These are phyloP conservation scores for Cherax quadricarinatus DNA, from an alignment of 1,140 invertebrate species.

Conservation along the genomic window DNA sequence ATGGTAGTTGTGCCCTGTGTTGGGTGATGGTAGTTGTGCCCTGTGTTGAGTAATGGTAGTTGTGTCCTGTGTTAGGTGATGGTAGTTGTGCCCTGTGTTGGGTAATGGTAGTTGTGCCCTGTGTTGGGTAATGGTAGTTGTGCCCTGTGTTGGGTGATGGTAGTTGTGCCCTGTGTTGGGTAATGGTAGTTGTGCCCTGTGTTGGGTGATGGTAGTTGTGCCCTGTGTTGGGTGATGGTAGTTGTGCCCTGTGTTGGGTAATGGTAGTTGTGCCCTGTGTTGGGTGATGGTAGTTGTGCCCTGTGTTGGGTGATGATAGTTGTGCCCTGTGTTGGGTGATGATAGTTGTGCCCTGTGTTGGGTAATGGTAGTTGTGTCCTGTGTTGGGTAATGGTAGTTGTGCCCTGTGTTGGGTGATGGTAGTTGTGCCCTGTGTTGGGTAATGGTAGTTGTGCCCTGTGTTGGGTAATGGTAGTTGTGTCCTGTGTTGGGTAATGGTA, in stretches of 20 bases:
- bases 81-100: constrained; percentile 21
- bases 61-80: not conserved
- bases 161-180: too few relatives aligned
- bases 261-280: not conserved
- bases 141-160: too few relatives aligned
- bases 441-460: too few relatives aligned
- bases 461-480: too few relatives aligned
- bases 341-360: not conserved
- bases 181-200: not conserved
- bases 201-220: not conserved
- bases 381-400: constrained; percentile 9
- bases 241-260: constrained; percentile 34
- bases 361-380: not conserved
- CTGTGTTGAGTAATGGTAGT: not conserved
- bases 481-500: too few relatives aligned
- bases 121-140: too few relatives aligned
- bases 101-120: not conserved
- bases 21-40: too few relatives aligned
- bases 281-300: too few relatives aligned
- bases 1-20: too few relatives aligned
- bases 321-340: too few relatives aligned
- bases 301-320: too few relatives aligned
- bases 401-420: constrained; percentile 23
- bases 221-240: not conserved
- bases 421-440: too few relatives aligned